Evolutionary conservation across 2,113 vertebrate species (phyloP), one percentile per base, ranked within the genome.

Genomic region (Ictidomys tridecemlineatus): DNA sequence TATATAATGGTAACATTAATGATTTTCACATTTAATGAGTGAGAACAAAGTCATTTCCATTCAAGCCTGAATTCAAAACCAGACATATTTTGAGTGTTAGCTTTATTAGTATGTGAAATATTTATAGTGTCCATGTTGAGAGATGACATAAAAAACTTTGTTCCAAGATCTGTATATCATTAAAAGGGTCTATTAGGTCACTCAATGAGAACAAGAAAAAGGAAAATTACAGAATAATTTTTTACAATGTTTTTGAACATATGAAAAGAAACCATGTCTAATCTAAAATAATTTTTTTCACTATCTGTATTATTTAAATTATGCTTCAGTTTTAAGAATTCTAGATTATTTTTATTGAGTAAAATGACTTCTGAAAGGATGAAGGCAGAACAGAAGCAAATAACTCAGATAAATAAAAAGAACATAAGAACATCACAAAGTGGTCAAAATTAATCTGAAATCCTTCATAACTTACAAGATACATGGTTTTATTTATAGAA

Each of bases 141-240:
- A 90, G n/a, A 87, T 92, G 53, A 58, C 63, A 91, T 48, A 74
- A 87, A 80, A 96, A 80, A 96, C 69, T 78, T 85, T 93, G 39
- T 94, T 94, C 39, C 16, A 39, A 58, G 7, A 65, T 91, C 30
- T 89, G 18, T 3, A 9, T 63, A 48, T 70, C 32, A 93, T 91
- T 93, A 42, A 86, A 89, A 72, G 70, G 28, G 1, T 88, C 51
- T 92, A 22, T 86, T 48, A 90, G 17, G 37, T 24, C 73, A 73
- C 18, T 86, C 32, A 53, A 14, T 45, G 45, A 45, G 45, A 45
- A 45, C 45, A 9, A 45, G 8, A 45, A 45, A 63, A 70, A 10
- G 42, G 26, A 51, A 70, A 86, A 39, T 93, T 89, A 34, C 30
- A 89, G 48, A 89, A 77, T 53, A 30, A 53, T 7, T 45, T 92